Base-by-base conservation (phyloP, 2,888 invertebrate species). In the Pyrgus malvae region DNA sequence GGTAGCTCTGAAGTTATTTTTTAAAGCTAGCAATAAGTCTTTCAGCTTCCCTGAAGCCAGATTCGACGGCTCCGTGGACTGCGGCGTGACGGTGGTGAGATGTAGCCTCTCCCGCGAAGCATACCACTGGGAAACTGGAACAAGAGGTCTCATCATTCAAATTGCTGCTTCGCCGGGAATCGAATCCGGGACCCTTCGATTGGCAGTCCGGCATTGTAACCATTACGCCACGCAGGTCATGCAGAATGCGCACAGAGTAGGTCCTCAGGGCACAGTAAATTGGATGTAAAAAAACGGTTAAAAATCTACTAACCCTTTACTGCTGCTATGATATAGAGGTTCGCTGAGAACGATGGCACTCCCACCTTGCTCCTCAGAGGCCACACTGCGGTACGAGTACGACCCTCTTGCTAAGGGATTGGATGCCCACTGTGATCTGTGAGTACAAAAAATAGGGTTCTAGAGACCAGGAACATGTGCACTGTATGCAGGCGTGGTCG, bases 1-100 rank as follows among this genome's bases (percentile, higher is more conserved):
- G 12, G 31, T 14, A 14, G 14, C 31, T 12, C 6, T 14, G n/a
- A 21, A 21, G 6, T 7, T 46, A 45, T 40, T 66, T 64, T 56
- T 77, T 71, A 27, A 85, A 78, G 37, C 65, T 71, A 2, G 70
- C 66, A 23, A 89, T 81, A 17, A 94, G 70, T 61, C 94, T 84
- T 11, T 93, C 85, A 1, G 95, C 95, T 71, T 95, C 95, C 27
- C 95, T 90, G 72, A 92, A 92, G 0, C 95, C 95, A n/a, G 92
- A 91, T 69, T 94, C 94, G 0, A 94, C 77, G 0, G 95, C 95
- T 0, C 95, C 95, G 67, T 95, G 95, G 0, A 93, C 94, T 0
- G 94, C 92, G 0, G 92, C 92, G 70, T 92, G 94, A 67, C 89
- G 91, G 62, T 92, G 92, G 41, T 91, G 90, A 11, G 93, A 93